Conservation (phyloP, 2,113 vertebrate genomes). For the Cyprinodon tularosa region DNA sequence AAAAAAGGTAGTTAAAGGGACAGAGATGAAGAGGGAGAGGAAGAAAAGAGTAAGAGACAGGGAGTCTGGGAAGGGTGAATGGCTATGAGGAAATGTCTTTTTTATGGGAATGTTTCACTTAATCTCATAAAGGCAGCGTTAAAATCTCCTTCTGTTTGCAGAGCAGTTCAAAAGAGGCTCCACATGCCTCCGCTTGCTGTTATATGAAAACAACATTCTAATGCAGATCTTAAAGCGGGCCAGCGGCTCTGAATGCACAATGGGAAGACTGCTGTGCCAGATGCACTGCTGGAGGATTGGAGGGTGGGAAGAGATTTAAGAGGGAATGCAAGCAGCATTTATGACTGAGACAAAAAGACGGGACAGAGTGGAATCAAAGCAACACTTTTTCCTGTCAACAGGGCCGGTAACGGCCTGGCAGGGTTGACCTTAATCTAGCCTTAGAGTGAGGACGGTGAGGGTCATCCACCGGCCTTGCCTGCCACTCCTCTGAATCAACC, state of each 20-base stretch:
- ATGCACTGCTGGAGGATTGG: constrained; percentile 42
- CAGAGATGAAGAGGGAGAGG: constrained; percentile 18
- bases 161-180: constrained; percentile 75
- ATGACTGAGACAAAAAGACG: constrained; percentile 14
- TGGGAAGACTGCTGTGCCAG: constrained; percentile 64
- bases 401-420: constrained; percentile 17
- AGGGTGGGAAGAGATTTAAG: constrained; percentile 44
- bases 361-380: constrained; percentile 46
- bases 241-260: constrained; percentile 69
- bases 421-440: constrained; percentile 35
- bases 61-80: constrained; percentile 39
- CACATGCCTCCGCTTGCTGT: constrained; percentile 80
- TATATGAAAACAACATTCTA: constrained; percentile 78
- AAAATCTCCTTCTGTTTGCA: constrained; percentile 74
- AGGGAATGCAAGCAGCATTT: constrained; percentile 23
- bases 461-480: constrained; percentile 42
- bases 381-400: constrained; percentile 45
- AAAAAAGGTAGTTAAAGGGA: constrained; percentile 21
- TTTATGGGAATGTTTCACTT: constrained; percentile 79
- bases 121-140: constrained; percentile 79
- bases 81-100: constrained; percentile 62
- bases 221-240: constrained; percentile 69
- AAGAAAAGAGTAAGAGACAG: constrained; percentile 14
- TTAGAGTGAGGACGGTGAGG: constrained; percentile 22
- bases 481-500: constrained; percentile 53